These are phyloP conservation scores for Melipona beecheii DNA, from an alignment of 2,888 invertebrate genomes.

Conservation along the genomic window DNA sequence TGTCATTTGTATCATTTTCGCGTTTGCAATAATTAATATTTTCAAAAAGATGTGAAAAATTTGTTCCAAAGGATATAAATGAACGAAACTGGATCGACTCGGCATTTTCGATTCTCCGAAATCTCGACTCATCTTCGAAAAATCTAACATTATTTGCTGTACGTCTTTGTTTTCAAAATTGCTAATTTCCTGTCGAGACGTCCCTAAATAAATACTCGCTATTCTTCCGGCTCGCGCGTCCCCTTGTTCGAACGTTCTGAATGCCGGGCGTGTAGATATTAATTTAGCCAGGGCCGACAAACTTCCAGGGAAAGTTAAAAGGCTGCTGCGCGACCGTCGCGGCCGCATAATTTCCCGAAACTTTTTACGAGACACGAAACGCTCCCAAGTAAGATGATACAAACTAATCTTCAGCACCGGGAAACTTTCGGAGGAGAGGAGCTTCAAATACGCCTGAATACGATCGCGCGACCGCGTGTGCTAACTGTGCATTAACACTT, in stretches of 20 bases:
- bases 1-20: no score
- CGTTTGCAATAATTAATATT: no score
- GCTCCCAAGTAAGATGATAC: slow-evolving; percentile 49
- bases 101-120: no score
- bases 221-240: neutral
- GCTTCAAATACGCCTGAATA: slow-evolving; percentile 44
- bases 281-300: slow-evolving; percentile 42
- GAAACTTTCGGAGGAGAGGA: slow-evolving; percentile 33
- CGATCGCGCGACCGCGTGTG: neutral
- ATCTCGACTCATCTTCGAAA: no score
- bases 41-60: no score
- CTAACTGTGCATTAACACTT: slow-evolving; percentile 18
- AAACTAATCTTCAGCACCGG: slow-evolving; percentile 54
- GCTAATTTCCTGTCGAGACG: neutral
- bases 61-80: no score
- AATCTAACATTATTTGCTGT: neutral
- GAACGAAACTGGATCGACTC: no score
- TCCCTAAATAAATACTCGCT: neutral
- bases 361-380: slow-evolving; percentile 46
- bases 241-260: slow-evolving; percentile 9
- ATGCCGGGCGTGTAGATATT: slow-evolving; percentile 54
- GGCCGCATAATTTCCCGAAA: slow-evolving; percentile 53
- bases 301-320: slow-evolving; percentile 40
- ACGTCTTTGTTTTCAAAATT: neutral
- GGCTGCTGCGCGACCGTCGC: slow-evolving; percentile 43